A percentile compares a stretch with the other conserved stretches of the same genome.
phyloP scores from a whole-genome alignment of 2,888 invertebrate species.

The Nephrocerus scutellatus region DNA sequence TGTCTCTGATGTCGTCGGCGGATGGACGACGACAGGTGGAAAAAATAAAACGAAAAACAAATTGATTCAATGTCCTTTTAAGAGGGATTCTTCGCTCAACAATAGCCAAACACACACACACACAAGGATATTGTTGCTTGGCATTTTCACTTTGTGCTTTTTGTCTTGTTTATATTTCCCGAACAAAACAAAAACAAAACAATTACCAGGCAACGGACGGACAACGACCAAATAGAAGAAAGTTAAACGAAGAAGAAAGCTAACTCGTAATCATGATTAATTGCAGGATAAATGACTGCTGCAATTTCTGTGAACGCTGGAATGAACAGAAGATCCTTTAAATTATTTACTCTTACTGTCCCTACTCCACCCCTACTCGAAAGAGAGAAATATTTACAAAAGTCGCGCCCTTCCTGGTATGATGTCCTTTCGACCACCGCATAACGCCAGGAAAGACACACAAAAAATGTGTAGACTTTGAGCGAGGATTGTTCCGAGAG shows the following conservation, averaged over 20 bases:
- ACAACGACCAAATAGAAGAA: constrained; percentile 10
- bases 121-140: constrained; percentile 2
- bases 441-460: no score
- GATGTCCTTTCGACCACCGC: no score
- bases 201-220: constrained; percentile 16
- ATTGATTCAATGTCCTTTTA: constrained; percentile 24
- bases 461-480: no score
- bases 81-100: constrained; percentile 4
- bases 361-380: constrained; percentile 6
- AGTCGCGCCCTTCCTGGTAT: no score
- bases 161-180: constrained; percentile 11
- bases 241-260: constrained; percentile 19
- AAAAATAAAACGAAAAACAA: constrained; percentile 21
- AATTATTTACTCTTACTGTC: constrained; percentile 35
- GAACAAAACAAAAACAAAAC: constrained; percentile 13
- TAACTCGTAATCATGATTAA: constrained; percentile 44
- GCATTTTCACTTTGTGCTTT: constrained; percentile 4
- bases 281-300: constrained; percentile 43
- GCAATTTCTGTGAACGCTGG: constrained; percentile 23
- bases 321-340: constrained; percentile 23
- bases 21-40: constrained; percentile 10
- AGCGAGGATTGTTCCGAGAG: no score
- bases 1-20: constrained; percentile 3
- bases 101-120: background rate
- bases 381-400: no score